Percentiles rank a stretch among this genome's conserved stretches.
Conservation (phyloP, 2,113 vertebrate species). For the Etia nguti region DNA sequence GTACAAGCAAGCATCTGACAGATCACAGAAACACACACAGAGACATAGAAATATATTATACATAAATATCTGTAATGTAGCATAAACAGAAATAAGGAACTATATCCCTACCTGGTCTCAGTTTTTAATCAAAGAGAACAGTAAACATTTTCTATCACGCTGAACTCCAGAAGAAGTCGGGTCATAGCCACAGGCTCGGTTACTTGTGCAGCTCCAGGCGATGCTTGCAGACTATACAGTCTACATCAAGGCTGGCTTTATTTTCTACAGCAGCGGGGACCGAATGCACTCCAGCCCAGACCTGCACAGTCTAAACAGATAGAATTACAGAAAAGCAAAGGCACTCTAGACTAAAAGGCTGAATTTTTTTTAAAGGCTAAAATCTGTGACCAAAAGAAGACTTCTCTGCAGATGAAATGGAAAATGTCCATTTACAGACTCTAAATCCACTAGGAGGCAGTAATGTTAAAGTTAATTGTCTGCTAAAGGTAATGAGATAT, state of each 20-base stretch:
- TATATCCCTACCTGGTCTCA: conserved; percentile 14
- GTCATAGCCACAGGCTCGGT: not conserved
- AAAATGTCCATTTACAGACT: not conserved
- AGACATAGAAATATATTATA: not conserved
- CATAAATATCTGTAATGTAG: not conserved
- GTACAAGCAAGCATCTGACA: not conserved
- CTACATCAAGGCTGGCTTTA: not conserved
- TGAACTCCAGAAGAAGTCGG: not conserved
- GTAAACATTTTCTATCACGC: not conserved
- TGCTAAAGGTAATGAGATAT: conserved; percentile 25
- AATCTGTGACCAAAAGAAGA: not conserved
- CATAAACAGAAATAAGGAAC: not conserved
- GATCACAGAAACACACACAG: not conserved
- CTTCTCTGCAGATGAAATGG: not conserved
- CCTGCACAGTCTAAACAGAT: not conserved
- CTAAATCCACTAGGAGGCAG: conserved; percentile 37
- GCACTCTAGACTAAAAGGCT: not conserved
- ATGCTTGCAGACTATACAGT: not conserved
- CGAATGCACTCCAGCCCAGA: not conserved
- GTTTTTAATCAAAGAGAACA: not conserved
- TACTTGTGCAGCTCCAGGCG: not conserved
- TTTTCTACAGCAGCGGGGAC: not conserved
- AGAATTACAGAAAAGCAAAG: not conserved
- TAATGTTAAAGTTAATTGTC: conserved; percentile 10
- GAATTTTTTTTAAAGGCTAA: not conserved